These are phyloP conservation scores for Oreocharis arfaki DNA, from an alignment of 2,113 vertebrate species.

Conservation along the genomic window DNA sequence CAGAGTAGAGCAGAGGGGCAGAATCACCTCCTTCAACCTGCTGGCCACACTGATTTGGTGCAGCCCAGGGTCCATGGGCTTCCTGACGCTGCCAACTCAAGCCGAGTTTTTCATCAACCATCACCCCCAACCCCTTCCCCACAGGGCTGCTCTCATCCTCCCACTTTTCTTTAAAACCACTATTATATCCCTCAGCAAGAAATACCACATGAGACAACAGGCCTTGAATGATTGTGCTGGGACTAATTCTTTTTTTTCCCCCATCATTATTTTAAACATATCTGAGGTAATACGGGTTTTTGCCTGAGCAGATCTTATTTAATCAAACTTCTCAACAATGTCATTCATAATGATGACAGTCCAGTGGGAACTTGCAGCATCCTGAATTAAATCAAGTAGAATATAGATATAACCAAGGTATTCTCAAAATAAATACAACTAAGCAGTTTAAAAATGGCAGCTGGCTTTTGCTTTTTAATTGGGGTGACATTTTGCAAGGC, in stretches of 20 bases:
- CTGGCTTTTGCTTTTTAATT: conserved; percentile 55
- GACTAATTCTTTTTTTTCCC: neutral
- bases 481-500: conserved; percentile 64
- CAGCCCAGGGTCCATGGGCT: neutral
- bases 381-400: conserved; percentile 68
- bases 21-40: neutral
- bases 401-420: conserved; percentile 55
- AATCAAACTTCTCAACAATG: conserved; percentile 55
- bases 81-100: neutral
- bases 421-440: conserved; percentile 63
- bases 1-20: neutral
- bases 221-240: neutral
- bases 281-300: neutral
- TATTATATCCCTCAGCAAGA: neutral
- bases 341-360: conserved; percentile 58
- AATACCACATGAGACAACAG: neutral
- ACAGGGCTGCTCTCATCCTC: neutral
- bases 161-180: neutral
- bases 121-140: neutral
- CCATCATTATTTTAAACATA: neutral
- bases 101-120: neutral
- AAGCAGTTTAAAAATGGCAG: conserved; percentile 44
- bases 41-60: neutral
- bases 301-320: conserved; percentile 24
- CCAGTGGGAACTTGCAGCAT: conserved; percentile 49